phyloP scores from a whole-genome alignment of 2,113 vertebrate genomes.

The Corythornis vintsioides region DNA sequence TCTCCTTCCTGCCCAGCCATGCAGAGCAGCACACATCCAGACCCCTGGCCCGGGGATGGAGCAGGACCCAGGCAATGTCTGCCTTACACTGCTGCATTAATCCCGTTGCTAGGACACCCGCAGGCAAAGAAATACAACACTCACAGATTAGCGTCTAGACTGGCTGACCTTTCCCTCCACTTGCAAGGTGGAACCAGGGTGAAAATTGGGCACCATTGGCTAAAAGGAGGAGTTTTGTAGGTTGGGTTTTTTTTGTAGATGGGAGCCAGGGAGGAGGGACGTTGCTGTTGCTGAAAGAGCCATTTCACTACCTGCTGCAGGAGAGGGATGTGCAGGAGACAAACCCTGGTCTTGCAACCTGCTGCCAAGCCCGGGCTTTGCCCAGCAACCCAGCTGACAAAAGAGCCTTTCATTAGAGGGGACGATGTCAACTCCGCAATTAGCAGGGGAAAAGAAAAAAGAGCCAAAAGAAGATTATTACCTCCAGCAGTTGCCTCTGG shows the following conservation, averaged over 20 bases:
- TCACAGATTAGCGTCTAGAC: conserved; percentile 61
- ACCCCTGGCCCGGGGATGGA: neutral
- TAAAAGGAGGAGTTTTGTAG: neutral
- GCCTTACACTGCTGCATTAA: neutral
- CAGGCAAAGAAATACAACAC: neutral
- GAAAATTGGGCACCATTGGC: neutral
- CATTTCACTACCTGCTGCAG: conserved; percentile 1
- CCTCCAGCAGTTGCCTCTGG: conserved; percentile 20
- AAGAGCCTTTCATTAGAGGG: conserved; percentile 65
- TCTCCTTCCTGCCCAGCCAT: neutral
- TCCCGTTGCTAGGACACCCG: conserved; percentile 61
- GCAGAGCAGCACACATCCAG: neutral
- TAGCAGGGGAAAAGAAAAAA: conserved; percentile 40
- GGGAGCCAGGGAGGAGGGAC: neutral
- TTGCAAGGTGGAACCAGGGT: neutral
- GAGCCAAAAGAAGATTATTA: conserved; percentile 59
- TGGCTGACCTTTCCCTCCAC: conserved; percentile 53
- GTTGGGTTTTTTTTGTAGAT: neutral
- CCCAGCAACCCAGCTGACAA: conserved; percentile 62
- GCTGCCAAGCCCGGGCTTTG: conserved; percentile 28
- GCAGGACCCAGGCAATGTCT: neutral
- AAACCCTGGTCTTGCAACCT: neutral
- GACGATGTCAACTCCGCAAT: conserved; percentile 59
- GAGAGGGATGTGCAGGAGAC: conserved; percentile 9
- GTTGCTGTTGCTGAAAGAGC: neutral